Evolutionary conservation across 2,797 vertebrate genomes (phyloP).

Genomic region (Zalophus californianus): DNA sequence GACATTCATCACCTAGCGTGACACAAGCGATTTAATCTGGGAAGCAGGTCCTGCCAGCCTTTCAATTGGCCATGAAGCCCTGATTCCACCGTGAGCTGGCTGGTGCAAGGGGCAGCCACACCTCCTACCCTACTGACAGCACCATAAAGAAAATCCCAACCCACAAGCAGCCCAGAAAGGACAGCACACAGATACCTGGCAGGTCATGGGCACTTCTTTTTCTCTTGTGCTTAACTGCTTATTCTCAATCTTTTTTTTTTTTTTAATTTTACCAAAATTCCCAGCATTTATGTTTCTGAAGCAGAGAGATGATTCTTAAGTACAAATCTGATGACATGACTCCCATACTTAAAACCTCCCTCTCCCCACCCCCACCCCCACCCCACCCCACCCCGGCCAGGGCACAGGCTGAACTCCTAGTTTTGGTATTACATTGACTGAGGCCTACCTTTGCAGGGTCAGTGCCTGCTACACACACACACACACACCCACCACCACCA

Average conservation of each 20-base stretch:
- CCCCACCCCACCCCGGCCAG: not conserved
- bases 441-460: not conserved
- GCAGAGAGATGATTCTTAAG: not conserved
- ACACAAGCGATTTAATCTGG: not conserved
- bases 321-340: not conserved
- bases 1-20: constrained; percentile 21
- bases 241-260: not conserved
- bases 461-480: not conserved
- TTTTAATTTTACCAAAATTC: not conserved
- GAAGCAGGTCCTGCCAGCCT: not conserved
- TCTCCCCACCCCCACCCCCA: not conserved
- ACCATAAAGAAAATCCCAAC: not conserved
- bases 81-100: not conserved
- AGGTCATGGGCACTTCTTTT: not conserved
- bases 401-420: not conserved
- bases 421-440: not conserved
- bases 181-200: not conserved
- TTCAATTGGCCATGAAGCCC: not conserved
- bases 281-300: not conserved
- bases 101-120: not conserved
- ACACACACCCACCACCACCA: too few species aligned
- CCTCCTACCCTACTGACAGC: not conserved
- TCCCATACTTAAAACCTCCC: not conserved
- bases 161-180: accelerated
- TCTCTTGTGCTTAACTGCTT: not conserved